Percentiles rank a stretch among this genome's conserved stretches.
Evolutionary conservation across 2,888 invertebrate species (phyloP).

Genomic region (Limenitis camilla): DNA sequence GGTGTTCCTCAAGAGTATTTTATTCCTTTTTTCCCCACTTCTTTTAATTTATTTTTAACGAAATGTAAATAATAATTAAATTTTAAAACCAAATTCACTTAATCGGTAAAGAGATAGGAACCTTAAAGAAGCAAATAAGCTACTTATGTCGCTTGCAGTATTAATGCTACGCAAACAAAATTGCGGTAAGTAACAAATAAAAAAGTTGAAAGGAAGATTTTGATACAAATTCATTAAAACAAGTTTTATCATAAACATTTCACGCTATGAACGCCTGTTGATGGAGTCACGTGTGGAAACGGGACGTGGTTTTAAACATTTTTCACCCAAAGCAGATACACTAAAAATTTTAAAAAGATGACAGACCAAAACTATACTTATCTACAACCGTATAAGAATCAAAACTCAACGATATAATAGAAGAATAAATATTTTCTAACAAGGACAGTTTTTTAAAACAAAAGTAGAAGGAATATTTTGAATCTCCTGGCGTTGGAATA

Average conservation of each 20-base stretch:
- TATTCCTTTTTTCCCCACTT: too few relatives aligned
- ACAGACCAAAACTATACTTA: neutral
- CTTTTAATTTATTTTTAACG: too few relatives aligned
- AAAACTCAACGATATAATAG: neutral
- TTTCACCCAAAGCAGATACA: neutral
- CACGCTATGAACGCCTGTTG: too few relatives aligned
- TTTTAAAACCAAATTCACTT: too few relatives aligned
- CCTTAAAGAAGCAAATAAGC: too few relatives aligned
- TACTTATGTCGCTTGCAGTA: too few relatives aligned
- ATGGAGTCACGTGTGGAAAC: constrained; percentile 37
- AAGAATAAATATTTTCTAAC: constrained; percentile 8
- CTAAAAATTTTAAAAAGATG: neutral
- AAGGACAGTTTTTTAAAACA: neutral
- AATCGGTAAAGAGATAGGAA: too few relatives aligned
- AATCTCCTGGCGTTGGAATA: neutral
- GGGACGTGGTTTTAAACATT: constrained; percentile 42
- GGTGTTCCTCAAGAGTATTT: too few relatives aligned
- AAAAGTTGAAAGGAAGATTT: neutral
- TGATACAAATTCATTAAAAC: constrained; percentile 15
- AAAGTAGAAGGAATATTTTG: neutral
- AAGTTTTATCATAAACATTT: constrained; percentile 22
- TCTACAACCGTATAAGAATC: neutral
- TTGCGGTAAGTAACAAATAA: too few relatives aligned
- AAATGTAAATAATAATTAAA: too few relatives aligned
- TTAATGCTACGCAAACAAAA: too few relatives aligned